phyloP scores from a whole-genome alignment of 2,113 vertebrate genomes.

The Pelobates fuscus region DNA sequence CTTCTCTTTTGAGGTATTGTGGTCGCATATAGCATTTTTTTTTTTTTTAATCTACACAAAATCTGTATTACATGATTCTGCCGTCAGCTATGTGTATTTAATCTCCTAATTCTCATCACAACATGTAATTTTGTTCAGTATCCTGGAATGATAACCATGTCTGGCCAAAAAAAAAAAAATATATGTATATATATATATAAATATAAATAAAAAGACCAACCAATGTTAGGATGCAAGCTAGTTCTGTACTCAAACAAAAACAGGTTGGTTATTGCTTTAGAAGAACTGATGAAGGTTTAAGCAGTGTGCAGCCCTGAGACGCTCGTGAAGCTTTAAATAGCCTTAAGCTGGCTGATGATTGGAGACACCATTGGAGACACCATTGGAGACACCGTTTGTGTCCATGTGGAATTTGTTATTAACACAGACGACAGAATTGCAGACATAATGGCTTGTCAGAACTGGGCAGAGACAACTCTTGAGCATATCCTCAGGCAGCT shows the following conservation, averaged over 20 bases:
- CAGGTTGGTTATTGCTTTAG: constrained; percentile 72
- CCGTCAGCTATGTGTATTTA: constrained; percentile 51
- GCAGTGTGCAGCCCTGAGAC: constrained; percentile 37
- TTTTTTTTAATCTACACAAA: constrained; percentile 8
- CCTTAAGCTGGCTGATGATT: constrained; percentile 59
- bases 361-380: constrained; percentile 64
- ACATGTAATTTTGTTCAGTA: constrained; percentile 34
- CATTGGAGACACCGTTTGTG: constrained; percentile 62
- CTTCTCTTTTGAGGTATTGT: constrained; percentile 31
- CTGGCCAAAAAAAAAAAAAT: constrained; percentile 55
- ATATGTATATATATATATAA: too few relatives aligned
- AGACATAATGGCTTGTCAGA: constrained; percentile 71
- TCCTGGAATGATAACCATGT: constrained; percentile 56
- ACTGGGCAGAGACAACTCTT: constrained; percentile 80
- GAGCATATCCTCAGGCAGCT: constrained; percentile 79
- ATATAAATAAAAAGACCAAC: constrained; percentile 44
- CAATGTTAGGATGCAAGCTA: constrained; percentile 57
- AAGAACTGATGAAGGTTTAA: constrained; percentile 56
- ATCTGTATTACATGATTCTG: neutral
- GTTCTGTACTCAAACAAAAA: constrained; percentile 57
- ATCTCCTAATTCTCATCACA: neutral
- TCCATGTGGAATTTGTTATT: constrained; percentile 53
- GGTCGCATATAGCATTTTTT: constrained; percentile 14
- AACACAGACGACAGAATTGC: constrained; percentile 58
- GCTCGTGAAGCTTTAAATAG: constrained; percentile 31